Percentiles rank a stretch among this genome's conserved stretches.
Evolutionary conservation across 2,113 vertebrate species (phyloP).

Genomic region (Gadus macrocephalus): DNA sequence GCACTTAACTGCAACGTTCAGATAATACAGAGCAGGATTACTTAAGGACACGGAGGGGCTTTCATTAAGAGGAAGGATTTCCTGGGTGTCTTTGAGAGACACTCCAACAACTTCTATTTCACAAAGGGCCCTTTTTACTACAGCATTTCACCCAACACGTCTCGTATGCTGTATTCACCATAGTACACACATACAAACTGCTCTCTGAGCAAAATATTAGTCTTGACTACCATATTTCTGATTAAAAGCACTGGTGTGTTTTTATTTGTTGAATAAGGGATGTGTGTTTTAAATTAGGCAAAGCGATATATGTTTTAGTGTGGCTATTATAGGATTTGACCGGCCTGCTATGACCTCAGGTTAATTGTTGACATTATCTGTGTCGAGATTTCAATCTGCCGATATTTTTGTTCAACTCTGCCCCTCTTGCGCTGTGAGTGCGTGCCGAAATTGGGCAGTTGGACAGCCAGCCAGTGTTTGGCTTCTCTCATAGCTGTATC

Average conservation of each 20-base stretch:
- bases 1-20: conserved; percentile 72
- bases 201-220: too few relatives aligned
- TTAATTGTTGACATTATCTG: too few relatives aligned
- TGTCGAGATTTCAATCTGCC: too few relatives aligned
- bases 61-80: conserved; percentile 62
- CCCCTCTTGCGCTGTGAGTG: too few relatives aligned
- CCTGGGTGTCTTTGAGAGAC: conserved; percentile 50
- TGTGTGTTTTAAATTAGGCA: conserved; percentile 95
- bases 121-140: conserved; percentile 27
- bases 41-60: conserved; percentile 59
- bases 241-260: not conserved
- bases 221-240: too few relatives aligned
- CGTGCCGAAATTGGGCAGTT: too few relatives aligned
- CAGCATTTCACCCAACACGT: conserved; percentile 27
- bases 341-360: too few relatives aligned
- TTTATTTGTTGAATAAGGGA: conserved; percentile 76
- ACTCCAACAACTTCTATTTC: conserved; percentile 44
- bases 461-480: too few relatives aligned
- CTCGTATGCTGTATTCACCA: conserved; percentile 46
- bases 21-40: conserved; percentile 70
- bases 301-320: conserved; percentile 92
- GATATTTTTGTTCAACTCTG: too few relatives aligned
- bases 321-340: too few relatives aligned
- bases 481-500: too few relatives aligned
- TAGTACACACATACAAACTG: conserved; percentile 16